Percentiles rank a stretch among this genome's conserved stretches.
phyloP scores from a whole-genome alignment of 1,140 invertebrate genomes.

The Drosophila saltans region DNA sequence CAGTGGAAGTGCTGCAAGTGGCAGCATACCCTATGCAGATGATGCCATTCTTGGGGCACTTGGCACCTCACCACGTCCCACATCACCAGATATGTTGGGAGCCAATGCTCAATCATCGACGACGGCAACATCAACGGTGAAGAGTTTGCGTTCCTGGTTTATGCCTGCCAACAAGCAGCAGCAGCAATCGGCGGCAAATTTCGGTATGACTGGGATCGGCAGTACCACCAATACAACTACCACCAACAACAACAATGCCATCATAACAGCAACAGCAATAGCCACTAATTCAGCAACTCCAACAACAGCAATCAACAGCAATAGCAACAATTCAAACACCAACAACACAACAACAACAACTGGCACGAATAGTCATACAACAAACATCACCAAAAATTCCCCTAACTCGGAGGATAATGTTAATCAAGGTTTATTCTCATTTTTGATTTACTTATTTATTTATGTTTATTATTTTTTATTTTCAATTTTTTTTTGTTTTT shows the following conservation, averaged over 20 bases:
- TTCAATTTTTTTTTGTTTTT: slow-evolving; percentile 23
- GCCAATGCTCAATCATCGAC: slow-evolving; percentile 29
- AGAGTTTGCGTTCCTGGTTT: slow-evolving; percentile 68
- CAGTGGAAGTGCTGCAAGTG: slow-evolving; percentile 71
- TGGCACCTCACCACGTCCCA: slow-evolving; percentile 60
- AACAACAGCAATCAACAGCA: slow-evolving; percentile 51
- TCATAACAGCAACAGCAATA: slow-evolving; percentile 52
- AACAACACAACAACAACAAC: slow-evolving; percentile 64
- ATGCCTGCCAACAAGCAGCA: slow-evolving; percentile 54
- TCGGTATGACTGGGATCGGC: slow-evolving; percentile 76
- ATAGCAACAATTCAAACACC: slow-evolving; percentile 62
- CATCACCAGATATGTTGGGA: slow-evolving; percentile 69
- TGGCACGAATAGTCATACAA: slow-evolving; percentile 74
- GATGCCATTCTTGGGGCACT: slow-evolving; percentile 61
- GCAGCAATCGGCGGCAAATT: slow-evolving; percentile 61
- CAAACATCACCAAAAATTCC: slow-evolving; percentile 79
- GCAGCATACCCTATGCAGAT: slow-evolving; percentile 70
- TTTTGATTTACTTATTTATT: slow-evolving; percentile 46
- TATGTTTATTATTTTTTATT: slow-evolving; percentile 39
- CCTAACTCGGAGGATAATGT: slow-evolving; percentile 80
- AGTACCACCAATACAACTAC: slow-evolving; percentile 49
- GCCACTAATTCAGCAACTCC: slow-evolving; percentile 40
- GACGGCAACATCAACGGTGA: slow-evolving; percentile 51
- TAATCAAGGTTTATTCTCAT: slow-evolving; percentile 82
- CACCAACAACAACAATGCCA: slow-evolving; percentile 57